Conservation (phyloP, 2,113 vertebrate species). For the Otus sunia region DNA sequence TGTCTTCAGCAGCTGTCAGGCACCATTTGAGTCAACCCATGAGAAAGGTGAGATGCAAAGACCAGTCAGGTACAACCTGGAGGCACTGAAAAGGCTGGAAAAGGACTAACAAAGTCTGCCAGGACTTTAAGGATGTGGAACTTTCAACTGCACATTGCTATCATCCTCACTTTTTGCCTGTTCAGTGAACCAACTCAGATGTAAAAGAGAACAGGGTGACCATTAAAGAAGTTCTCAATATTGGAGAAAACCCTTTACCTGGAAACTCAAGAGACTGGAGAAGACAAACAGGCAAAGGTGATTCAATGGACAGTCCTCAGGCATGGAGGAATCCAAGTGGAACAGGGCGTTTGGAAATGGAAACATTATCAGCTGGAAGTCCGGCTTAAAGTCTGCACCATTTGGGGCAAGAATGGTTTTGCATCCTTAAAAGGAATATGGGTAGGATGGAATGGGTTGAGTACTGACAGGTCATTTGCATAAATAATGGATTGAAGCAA, state of each 20-base stretch:
- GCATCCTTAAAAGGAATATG: neutral
- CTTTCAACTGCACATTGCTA: neutral
- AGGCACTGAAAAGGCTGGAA: neutral
- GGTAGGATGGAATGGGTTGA: neutral
- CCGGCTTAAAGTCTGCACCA: neutral
- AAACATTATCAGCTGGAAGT: neutral
- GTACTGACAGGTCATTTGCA: neutral
- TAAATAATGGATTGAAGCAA: neutral
- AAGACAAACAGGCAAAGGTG: neutral
- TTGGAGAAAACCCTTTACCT: neutral
- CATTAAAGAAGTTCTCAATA: neutral
- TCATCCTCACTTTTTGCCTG: neutral
- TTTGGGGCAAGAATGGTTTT: neutral
- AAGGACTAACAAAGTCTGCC: neutral
- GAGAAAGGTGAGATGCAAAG: neutral
- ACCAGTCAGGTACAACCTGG: neutral
- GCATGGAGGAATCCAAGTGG: neutral
- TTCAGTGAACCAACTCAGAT: neutral
- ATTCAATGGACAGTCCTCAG: neutral
- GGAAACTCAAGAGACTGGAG: neutral
- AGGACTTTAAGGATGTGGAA: neutral
- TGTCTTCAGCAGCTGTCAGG: neutral
- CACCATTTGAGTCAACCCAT: neutral
- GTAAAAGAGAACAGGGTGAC: neutral
- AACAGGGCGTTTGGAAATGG: neutral